A percentile compares a stretch with the other conserved stretches of the same genome.
These are phyloP conservation scores for Rhinogobius similis DNA, from an alignment of 2,113 vertebrate genomes.

Conservation along the genomic window DNA sequence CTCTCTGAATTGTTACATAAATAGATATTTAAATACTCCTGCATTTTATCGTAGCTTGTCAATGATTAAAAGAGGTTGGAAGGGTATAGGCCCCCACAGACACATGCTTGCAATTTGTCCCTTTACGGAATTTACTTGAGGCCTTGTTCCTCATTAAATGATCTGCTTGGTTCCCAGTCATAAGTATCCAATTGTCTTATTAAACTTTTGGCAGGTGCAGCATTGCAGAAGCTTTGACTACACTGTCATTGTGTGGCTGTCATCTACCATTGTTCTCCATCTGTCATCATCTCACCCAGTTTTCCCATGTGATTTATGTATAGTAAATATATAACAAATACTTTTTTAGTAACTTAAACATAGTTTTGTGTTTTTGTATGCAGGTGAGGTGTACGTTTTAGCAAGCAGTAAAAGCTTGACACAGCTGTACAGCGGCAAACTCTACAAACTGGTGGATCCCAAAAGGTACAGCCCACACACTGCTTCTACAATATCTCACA, in stretches of 20 bases:
- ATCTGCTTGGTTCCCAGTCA: constrained; percentile 67
- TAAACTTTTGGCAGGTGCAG: constrained; percentile 63
- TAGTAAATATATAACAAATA: not conserved
- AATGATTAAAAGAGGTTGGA: constrained; percentile 45
- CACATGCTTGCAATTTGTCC: constrained; percentile 77
- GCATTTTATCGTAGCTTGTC: constrained; percentile 64
- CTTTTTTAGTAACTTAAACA: not conserved
- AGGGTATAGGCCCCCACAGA: constrained; percentile 55
- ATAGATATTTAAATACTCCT: constrained; percentile 55
- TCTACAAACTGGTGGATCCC: constrained; percentile 95
- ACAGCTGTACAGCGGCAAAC: constrained; percentile 92
- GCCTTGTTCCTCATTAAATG: constrained; percentile 75
- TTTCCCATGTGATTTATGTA: not conserved
- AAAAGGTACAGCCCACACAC: constrained; percentile 84
- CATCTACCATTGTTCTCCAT: constrained; percentile 11
- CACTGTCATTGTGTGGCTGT: constrained; percentile 10
- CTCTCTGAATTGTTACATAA: constrained; percentile 54
- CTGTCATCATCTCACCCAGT: constrained; percentile 13
- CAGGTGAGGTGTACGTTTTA: constrained; percentile 96
- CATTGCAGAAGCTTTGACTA: constrained; percentile 46
- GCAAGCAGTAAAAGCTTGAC: constrained; percentile 94
- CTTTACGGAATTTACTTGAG: constrained; percentile 68
- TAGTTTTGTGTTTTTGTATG: constrained; percentile 40
- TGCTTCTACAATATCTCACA: not conserved
- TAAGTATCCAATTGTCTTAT: constrained; percentile 65